A percentile compares a stretch with the other conserved stretches of the same genome.
phyloP scores from a whole-genome alignment of 2,797 vertebrate species.

The Lagocephalus sceleratus region DNA sequence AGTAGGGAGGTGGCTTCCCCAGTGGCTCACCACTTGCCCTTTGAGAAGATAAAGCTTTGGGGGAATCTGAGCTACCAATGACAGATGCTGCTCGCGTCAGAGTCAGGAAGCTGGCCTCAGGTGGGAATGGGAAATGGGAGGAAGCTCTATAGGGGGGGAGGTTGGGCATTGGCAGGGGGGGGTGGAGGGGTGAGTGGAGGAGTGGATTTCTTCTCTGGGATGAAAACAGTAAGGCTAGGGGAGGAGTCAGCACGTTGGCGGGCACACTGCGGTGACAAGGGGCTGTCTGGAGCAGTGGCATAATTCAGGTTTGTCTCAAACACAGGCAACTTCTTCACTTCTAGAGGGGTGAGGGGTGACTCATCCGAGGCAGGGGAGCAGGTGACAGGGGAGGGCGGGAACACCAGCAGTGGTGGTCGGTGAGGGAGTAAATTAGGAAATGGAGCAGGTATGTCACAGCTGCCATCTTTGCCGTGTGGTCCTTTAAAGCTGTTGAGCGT shows the following conservation, averaged over 20 bases:
- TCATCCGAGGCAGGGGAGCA: constrained; percentile 96
- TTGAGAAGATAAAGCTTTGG: constrained; percentile 72
- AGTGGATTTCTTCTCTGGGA: constrained; percentile 82
- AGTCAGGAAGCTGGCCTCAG: constrained; percentile 76
- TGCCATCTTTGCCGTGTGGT: constrained; percentile 72
- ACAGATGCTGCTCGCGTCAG: constrained; percentile 70
- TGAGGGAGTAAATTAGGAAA: constrained; percentile 95
- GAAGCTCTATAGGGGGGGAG: constrained; percentile 80
- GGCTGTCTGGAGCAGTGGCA: constrained; percentile 83
- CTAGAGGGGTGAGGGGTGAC: constrained; percentile 92
- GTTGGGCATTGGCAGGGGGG: constrained; percentile 69
- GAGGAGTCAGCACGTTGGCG: constrained; percentile 85
- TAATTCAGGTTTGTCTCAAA: constrained; percentile 94
- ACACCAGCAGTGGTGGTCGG: constrained; percentile 92
- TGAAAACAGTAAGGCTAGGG: constrained; percentile 80
- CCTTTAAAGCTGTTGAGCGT: constrained; percentile 31
- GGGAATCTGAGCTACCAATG: constrained; percentile 71
- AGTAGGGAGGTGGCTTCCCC: constrained; percentile 80
- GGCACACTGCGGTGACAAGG: constrained; percentile 85
- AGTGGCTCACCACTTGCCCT: constrained; percentile 59
- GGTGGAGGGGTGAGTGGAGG: constrained; percentile 85
- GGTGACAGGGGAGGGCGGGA: constrained; percentile 90
- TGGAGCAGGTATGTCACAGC: constrained; percentile 90
- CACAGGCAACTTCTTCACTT: constrained; percentile 94
- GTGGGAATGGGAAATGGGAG: constrained; percentile 85